Evolutionary conservation across 2,113 vertebrate species (phyloP), one percentile per base, ranked within the genome.

Genomic region (Telmatochromis sp.): DNA sequence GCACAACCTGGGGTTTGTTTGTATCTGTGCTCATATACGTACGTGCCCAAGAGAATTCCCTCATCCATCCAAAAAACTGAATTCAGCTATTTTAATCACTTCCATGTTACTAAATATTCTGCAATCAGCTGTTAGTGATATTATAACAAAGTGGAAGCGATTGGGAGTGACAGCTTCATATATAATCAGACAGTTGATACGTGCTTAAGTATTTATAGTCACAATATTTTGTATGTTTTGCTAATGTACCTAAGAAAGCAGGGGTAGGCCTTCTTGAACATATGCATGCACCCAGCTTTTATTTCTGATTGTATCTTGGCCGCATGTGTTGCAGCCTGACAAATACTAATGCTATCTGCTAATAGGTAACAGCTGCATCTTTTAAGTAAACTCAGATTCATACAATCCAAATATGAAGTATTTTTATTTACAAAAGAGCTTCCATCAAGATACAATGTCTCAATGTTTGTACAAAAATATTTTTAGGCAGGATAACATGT

Each of bases 41-140:
- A 19, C 3, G 3, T 6, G 58, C 2, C 57, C 26, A 60, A 60
- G 9, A 17, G 1, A 31, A 58, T 58, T 31, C 57, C 0, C 0
- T 60, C 2, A 63, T 28, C 28, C 5, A 60, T 60, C 1, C 0
- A 33, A 60, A 33, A 19, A 19, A 33, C 0, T 33, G 0, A 60
- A 33, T 60, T 60, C 58, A 60, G 28, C 28, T 60, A 10, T 19
- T 19, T 35, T 35, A 19, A 63, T 63, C 31, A 33, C 58, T 19
- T 1, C 2, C 26, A 60, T 33, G 58, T 33, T 33, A 63, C 15
- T 63, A 19, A 33, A 63, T 63, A 63, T 6, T 63, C 2, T 63
- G 58, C 9, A 19, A 33, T 63, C 58, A 63, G 17, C 31, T 33
- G 15, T 63, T 3, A 7, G 31, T 1, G 58, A 0, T 35, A 35